Base-by-base conservation (phyloP, 1,140 invertebrate species). In the Drosophila truncata region DNA sequence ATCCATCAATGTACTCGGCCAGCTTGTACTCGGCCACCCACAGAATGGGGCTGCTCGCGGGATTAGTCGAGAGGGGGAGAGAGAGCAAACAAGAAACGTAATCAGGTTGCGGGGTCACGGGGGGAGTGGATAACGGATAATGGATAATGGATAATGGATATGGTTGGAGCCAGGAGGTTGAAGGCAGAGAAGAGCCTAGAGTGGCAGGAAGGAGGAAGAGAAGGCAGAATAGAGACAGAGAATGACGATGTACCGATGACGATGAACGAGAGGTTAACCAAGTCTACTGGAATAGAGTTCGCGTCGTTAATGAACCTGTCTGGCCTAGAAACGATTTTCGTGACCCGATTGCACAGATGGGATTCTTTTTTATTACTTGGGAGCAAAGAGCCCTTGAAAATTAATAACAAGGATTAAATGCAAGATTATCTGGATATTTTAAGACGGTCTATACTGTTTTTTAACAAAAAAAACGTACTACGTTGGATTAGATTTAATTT, bases 11-110 rank as follows among this genome's bases (percentile, higher is more conserved):
- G 93, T 96, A 96, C 50, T 94, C 92, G 74, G 95, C 95, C 65
- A 95, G 93, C 44, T 94, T 94, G 94, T 96, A 97, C 44, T 96
- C 95, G 1, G 96, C 95, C 66, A 97, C 96, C 78, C 94, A 94
- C 59, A 97, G 93, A 75, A 97, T 96, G 31, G 97, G 97, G 93
- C 97, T 98, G 74, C 23, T 71, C 49, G 31, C 49, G 31, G 46
- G n/a, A 55, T 35, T 59, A 65, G 16, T 41, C n/a, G 44, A 25
- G 58, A 33, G 50, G 60, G 73, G 47, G 47, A 76, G 39, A 78
- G 20, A 78, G 44, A 78, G 66, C 66, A 86, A 82, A 86, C 70
- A 54, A 82, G 83, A 86, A 75, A 71, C 74, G 71, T 86, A 75
- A 84, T 81, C 80, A 78, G 50, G 42, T 80, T 67, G 62, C 59